Conservation (phyloP, 2,113 vertebrate genomes). For the Tachuris rubrigastra region DNA sequence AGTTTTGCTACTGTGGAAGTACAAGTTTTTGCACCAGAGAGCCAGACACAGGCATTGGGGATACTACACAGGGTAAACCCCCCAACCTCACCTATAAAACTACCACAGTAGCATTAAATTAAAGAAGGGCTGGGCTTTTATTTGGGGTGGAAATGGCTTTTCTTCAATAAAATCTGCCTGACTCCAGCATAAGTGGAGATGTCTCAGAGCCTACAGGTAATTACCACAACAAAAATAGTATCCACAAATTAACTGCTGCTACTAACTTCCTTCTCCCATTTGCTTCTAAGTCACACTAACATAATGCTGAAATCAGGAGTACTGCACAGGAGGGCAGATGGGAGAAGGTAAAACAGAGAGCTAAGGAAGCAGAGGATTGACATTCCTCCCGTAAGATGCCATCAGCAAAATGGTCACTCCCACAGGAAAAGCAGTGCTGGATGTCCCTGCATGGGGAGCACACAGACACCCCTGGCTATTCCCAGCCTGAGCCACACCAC, state of each 20-base stretch:
- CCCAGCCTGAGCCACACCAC: background rate
- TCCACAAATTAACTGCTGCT: slow-evolving; percentile 6
- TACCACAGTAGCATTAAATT: background rate
- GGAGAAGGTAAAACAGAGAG: background rate
- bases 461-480: rapidly evolving
- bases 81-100: background rate
- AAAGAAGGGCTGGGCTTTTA: background rate
- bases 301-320: background rate
- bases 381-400: background rate
- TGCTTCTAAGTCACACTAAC: background rate
- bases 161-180: background rate
- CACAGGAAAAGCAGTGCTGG: rapidly evolving
- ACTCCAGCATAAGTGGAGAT: background rate
- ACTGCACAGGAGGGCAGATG: background rate
- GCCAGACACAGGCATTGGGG: background rate
- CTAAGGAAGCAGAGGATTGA: background rate
- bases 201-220: slow-evolving; percentile 19
- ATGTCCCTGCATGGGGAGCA: rapidly evolving
- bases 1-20: background rate
- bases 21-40: background rate
- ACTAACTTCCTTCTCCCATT: slow-evolving; percentile 12
- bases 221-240: slow-evolving; percentile 15
- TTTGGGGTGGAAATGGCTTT: slow-evolving; percentile 2
- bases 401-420: background rate
- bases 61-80: background rate